These are phyloP conservation scores for Lineus longissimus DNA, from an alignment of 1,140 invertebrate genomes.

Conservation along the genomic window DNA sequence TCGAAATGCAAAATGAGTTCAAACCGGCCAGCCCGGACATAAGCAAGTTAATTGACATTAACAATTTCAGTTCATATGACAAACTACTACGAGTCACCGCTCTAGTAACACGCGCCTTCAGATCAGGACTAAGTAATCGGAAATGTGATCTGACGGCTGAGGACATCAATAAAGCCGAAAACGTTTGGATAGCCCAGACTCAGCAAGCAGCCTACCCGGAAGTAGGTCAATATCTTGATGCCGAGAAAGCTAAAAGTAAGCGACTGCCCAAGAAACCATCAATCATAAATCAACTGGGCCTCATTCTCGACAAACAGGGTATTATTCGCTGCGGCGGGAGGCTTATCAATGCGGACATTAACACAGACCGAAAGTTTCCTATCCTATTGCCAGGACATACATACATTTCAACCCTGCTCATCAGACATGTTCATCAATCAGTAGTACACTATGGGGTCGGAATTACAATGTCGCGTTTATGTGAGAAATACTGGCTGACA, in stretches of 20 bases:
- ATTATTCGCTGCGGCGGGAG: constrained; percentile 1
- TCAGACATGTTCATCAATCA: background rate
- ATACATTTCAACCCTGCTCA: background rate
- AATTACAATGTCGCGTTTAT: background rate
- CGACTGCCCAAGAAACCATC: background rate
- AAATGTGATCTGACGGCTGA: background rate
- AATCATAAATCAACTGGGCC: background rate
- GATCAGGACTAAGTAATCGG: background rate
- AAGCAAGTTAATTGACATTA: background rate
- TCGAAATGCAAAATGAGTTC: background rate
- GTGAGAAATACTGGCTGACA: background rate
- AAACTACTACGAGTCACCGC: background rate
- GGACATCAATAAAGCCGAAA: background rate
- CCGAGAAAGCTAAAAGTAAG: background rate
- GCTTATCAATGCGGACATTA: background rate
- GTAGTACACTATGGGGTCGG: background rate
- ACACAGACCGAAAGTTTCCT: background rate
- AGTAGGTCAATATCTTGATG: background rate
- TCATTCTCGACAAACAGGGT: background rate
- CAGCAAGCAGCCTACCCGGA: background rate
- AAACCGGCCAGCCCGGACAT: background rate
- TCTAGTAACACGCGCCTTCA: background rate
- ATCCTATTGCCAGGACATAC: background rate
- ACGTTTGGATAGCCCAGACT: background rate
- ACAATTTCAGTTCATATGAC: background rate